phyloP scores from a whole-genome alignment of 2,888 invertebrate genomes.

The Bombylius major region DNA sequence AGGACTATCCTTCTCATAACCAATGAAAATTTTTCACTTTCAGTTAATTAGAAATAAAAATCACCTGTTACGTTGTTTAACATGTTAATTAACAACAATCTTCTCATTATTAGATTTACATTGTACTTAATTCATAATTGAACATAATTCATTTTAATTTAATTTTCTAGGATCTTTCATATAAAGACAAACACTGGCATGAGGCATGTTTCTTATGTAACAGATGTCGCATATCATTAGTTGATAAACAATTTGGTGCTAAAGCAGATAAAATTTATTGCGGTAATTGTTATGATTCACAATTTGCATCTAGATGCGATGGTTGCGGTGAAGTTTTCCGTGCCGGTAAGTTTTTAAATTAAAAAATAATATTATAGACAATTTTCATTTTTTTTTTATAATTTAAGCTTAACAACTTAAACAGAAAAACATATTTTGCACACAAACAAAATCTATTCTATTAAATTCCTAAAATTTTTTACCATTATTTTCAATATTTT shows the following conservation, averaged over 20 bases:
- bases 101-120: background rate
- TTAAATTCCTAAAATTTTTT: background rate
- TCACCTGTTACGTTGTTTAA: too few relatives aligned
- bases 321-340: conserved; percentile 98
- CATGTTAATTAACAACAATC: too few relatives aligned
- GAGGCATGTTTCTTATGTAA: conserved; percentile 98
- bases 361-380: background rate
- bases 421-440: background rate
- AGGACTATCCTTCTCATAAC: too few relatives aligned
- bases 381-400: background rate
- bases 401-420: background rate
- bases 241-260: conserved; percentile 99
- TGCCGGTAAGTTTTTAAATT: conserved; percentile 91
- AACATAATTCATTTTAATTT: conserved; percentile 1
- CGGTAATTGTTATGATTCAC: conserved; percentile 97
- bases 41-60: background rate
- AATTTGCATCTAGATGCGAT: conserved; percentile 98
- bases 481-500: background rate
- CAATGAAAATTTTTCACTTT: background rate
- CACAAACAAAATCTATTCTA: background rate
- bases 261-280: conserved; percentile 99
- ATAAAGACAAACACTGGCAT: conserved; percentile 99
- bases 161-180: conserved; percentile 80
- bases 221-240: conserved; percentile 93
- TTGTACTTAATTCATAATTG: background rate